These are phyloP conservation scores for Centroberyx gerrardi DNA, from an alignment of 2,797 vertebrate genomes.

Conservation along the genomic window DNA sequence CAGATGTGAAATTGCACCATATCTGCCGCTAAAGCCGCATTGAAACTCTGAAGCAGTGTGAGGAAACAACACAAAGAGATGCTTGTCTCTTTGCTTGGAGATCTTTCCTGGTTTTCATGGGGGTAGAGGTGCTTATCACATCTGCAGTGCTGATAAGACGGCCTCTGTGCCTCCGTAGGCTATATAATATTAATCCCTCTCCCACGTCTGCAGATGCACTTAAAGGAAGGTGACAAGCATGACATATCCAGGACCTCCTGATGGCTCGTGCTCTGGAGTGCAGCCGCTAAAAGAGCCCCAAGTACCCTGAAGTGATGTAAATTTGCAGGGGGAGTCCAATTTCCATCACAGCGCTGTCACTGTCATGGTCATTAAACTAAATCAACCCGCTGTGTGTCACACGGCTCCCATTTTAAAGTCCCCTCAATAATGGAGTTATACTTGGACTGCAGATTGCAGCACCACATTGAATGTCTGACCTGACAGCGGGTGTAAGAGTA, in stretches of 20 bases:
- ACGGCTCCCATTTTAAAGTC: constrained; percentile 82
- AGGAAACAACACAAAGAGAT: constrained; percentile 81
- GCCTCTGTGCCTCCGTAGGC: constrained; percentile 84
- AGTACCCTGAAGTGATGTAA: constrained; percentile 87
- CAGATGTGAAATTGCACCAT: constrained; percentile 84
- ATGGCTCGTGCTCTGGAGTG: constrained; percentile 85
- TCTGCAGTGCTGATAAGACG: constrained; percentile 84
- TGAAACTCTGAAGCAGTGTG: constrained; percentile 73
- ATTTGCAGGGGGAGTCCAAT: constrained; percentile 87
- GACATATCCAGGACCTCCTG: constrained; percentile 90
- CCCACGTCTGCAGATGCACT: constrained; percentile 86
- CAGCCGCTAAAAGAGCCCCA: constrained; percentile 85
- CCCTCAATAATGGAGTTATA: constrained; percentile 84
- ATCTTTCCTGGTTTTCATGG: constrained; percentile 80
- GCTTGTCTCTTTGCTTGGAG: constrained; percentile 79
- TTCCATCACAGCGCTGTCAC: constrained; percentile 86
- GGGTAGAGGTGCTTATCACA: constrained; percentile 83
- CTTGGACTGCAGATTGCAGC: constrained; percentile 83
- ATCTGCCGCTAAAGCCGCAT: constrained; percentile 77
- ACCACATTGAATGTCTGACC: constrained; percentile 76
- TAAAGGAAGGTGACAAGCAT: constrained; percentile 90
- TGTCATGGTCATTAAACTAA: constrained; percentile 88
- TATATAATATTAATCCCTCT: constrained; percentile 90
- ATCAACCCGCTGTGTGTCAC: constrained; percentile 86
- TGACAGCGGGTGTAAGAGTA: constrained; percentile 68